Base-by-base conservation (phyloP, 2,797 vertebrate species). In the Xyrichtys novacula region DNA sequence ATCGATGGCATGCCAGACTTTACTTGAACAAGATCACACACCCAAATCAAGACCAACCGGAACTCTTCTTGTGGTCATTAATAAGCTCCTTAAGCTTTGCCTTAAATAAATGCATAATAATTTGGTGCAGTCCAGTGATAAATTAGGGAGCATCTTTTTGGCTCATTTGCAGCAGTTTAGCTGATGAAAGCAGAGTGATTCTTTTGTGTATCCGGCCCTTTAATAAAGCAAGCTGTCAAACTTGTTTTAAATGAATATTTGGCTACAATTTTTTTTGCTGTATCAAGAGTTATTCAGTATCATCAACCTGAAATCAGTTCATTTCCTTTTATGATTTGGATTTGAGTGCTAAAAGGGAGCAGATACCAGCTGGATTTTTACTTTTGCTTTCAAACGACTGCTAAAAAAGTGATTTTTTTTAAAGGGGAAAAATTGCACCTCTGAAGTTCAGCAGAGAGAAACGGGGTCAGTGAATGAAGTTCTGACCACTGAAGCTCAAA, bases 401-500 rank as follows among this genome's bases (percentile, higher is more conserved):
- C 59, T 36, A 12, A 52, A 67, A n/a, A 63, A 71, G 47, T 26
- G 28, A 74, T 31, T 78, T 61, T 65, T 46, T 25, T 20, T 42
- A 10, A 2, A 23, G 14, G 38, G 20, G 47, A 36, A 42, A 74
- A 66, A 42, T 20, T 47, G 74, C 52, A 74, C 75, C 52, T 71
- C 58, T 71, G 52, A 80, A 71, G 80, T 66, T 83, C 57, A 78
- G 65, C 44, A 69, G 65, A 79, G 65, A 83, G 65, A 88, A 83
- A 83, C 57, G 65, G 56, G 85, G 86, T 91, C 89, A 88, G 76
- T 76, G 61, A 81, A 72, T 71, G 65, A 78, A 73, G 78, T 86
- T 86, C 85, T 86, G 88, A 84, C 82, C 89, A 88, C 53, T 88
- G 89, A 77, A 91, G 91, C 91, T 80, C 85, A 85, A 89, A 91